Evolutionary conservation across 2,797 vertebrate genomes (phyloP).

Genomic region (Trachurus trachurus): DNA sequence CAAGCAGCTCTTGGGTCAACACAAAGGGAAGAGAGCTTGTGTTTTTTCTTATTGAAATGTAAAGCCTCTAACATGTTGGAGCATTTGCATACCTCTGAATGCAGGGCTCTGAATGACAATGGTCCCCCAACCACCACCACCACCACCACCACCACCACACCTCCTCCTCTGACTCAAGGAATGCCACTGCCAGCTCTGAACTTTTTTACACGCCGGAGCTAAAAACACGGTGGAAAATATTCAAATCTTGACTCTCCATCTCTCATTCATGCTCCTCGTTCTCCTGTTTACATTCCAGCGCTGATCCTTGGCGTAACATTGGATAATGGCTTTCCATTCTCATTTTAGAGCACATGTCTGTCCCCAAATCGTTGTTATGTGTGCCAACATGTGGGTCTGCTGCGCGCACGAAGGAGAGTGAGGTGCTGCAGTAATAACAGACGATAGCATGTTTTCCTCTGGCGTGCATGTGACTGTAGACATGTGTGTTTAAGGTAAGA

Average conservation of each 20-base stretch:
- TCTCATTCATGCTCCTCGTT: conserved; percentile 31
- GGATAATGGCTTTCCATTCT: conserved; percentile 39
- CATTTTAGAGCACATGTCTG: conserved; percentile 31
- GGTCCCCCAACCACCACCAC: background rate
- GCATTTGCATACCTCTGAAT: conserved; percentile 82
- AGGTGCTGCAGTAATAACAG: conserved; percentile 41
- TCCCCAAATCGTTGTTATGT: background rate
- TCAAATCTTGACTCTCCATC: conserved; percentile 31
- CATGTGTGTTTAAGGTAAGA: conserved; percentile 65
- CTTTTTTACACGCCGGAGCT: conserved; percentile 48
- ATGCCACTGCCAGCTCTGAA: conserved; percentile 70
- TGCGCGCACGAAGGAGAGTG: background rate
- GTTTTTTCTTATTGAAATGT: conserved; percentile 85
- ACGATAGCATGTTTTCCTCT: conserved; percentile 54
- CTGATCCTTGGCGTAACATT: conserved; percentile 37
- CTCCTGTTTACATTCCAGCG: conserved; percentile 61
- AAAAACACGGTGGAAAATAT: conserved; percentile 48
- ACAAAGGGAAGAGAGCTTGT: conserved; percentile 78
- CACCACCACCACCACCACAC: too few species aligned
- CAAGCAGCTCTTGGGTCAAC: conserved; percentile 49
- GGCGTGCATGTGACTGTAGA: conserved; percentile 64
- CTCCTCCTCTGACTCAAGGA: conserved; percentile 54
- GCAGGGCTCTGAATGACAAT: conserved; percentile 81
- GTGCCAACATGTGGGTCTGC: conserved; percentile 13
- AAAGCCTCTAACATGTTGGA: conserved; percentile 66